These are phyloP conservation scores for Chloropsis hardwickii DNA, from an alignment of 2,113 vertebrate species.

Conservation along the genomic window DNA sequence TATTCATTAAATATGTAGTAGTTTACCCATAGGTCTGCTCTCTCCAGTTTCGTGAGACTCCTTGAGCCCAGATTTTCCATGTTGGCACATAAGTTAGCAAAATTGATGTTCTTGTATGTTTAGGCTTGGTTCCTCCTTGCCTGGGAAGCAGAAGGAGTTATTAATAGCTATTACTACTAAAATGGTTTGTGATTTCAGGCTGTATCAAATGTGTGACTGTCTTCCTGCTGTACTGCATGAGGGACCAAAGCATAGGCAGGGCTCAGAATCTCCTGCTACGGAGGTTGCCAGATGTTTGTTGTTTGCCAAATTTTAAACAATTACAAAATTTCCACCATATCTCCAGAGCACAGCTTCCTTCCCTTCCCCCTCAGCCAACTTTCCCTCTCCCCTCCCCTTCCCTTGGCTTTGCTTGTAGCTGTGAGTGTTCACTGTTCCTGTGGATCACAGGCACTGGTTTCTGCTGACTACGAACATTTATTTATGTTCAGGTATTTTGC, in stretches of 20 bases:
- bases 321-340: conserved; percentile 51
- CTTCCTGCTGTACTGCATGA: conserved; percentile 18
- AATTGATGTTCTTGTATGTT: background rate
- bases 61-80: background rate
- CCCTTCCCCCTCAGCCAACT: conserved; percentile 40
- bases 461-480: background rate
- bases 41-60: background rate
- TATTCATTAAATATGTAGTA: background rate
- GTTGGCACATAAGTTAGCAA: background rate
- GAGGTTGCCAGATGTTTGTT: conserved; percentile 38
- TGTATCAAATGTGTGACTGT: background rate
- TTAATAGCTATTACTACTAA: conserved; percentile 16
- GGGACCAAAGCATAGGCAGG: background rate
- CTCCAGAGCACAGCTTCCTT: conserved; percentile 57
- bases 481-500: conserved; percentile 2
- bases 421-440: background rate
- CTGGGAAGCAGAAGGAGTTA: conserved; percentile 3
- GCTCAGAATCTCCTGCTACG: background rate
- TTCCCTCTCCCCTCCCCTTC: conserved; percentile 9
- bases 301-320: conserved; percentile 58
- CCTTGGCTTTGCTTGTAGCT: conserved; percentile 21
- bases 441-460: background rate
- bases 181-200: conserved; percentile 25
- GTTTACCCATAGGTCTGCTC: background rate
- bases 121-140: conserved; percentile 10